A percentile compares a stretch with the other conserved stretches of the same genome.
These are phyloP conservation scores for Diorhabda carinulata DNA, from an alignment of 1,140 invertebrate genomes.

Conservation along the genomic window DNA sequence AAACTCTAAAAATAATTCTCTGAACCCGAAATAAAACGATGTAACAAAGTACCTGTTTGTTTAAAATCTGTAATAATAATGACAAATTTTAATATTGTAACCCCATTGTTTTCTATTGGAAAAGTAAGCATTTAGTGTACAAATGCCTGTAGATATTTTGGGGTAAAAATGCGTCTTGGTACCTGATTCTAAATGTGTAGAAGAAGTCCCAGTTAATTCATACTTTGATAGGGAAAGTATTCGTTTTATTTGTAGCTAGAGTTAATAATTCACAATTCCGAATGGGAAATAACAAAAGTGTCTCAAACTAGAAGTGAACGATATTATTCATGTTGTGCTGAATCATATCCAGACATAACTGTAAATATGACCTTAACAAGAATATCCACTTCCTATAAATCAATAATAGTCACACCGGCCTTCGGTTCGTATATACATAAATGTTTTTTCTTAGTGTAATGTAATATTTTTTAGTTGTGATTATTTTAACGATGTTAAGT, in stretches of 20 bases:
- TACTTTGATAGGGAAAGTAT: too few species aligned
- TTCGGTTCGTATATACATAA: slow-evolving; percentile 49
- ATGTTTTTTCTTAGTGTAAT: not conserved
- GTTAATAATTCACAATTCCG: slow-evolving; percentile 49
- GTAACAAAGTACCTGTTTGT: too few species aligned
- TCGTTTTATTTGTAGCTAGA: slow-evolving; percentile 30
- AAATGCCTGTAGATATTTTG: too few species aligned
- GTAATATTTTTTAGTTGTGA: slow-evolving; percentile 52
- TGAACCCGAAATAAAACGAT: too few species aligned
- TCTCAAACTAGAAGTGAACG: slow-evolving; percentile 45
- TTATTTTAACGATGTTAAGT: slow-evolving; percentile 57
- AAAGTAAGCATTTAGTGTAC: too few species aligned
- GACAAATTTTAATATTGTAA: too few species aligned
- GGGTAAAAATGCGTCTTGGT: too few species aligned
- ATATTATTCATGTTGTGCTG: slow-evolving; percentile 53
- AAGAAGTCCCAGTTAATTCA: too few species aligned
- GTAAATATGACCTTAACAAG: slow-evolving; percentile 54
- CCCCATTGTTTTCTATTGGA: too few species aligned
- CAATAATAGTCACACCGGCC: slow-evolving; percentile 59
- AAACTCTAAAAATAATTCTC: too few species aligned
- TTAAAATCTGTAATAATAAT: too few species aligned
- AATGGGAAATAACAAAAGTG: slow-evolving; percentile 57
- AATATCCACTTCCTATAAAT: slow-evolving; percentile 59
- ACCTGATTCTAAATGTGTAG: too few species aligned
- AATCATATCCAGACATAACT: slow-evolving; percentile 55